Base-by-base conservation (phyloP, 2,888 invertebrate genomes). In the Apamea monoglypha region DNA sequence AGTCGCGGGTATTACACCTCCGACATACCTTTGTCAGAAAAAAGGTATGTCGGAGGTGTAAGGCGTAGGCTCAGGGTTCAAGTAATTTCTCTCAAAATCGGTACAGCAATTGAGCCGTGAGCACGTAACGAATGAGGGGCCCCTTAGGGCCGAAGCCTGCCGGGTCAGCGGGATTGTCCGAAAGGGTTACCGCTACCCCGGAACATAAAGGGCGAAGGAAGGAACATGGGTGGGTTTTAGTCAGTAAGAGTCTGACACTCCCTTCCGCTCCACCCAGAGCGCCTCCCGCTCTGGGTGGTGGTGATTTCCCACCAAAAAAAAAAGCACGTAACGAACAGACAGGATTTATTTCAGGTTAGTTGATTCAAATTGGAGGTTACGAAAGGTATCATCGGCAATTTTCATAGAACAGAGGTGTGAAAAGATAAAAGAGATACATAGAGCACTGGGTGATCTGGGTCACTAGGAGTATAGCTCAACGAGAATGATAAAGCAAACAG, bases 301-400 rank as follows among this genome's bases (percentile, higher is more conserved):
- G n/a, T n/a, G n/a, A n/a, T n/a, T n/a, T n/a, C n/a, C n/a, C n/a
- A n/a, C n/a, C n/a, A n/a, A n/a, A n/a, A n/a, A n/a, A n/a, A n/a
- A n/a, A n/a, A 81, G 40, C 40, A 56, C 29, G n/a, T 50, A 44
- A 21, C 40, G 18, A 56, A 56, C 36, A 40, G 40, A 36, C 36
- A 29, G 36, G 16, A 50, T 32, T 63, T 18, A 50, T 18, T 67
- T 25, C 10, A 36, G 5, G 12, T 8, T 18, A 10, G 40, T 50
- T 3, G 18, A 8, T 53, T 14, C 12, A 21, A 63, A 63, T 18
- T 61, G 16, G 7, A 53, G 6, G 25, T 74, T 32, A 40, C 32
- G 2, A 61, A 75, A 53, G 80, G 59, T 67, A 32, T 40, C 8
- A 40, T 50, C 29, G 8, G 21, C 12, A 32, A 50, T 80, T 59